Evolutionary conservation across 2,888 invertebrate species (phyloP).

Genomic region (Lasioglossum morio): DNA sequence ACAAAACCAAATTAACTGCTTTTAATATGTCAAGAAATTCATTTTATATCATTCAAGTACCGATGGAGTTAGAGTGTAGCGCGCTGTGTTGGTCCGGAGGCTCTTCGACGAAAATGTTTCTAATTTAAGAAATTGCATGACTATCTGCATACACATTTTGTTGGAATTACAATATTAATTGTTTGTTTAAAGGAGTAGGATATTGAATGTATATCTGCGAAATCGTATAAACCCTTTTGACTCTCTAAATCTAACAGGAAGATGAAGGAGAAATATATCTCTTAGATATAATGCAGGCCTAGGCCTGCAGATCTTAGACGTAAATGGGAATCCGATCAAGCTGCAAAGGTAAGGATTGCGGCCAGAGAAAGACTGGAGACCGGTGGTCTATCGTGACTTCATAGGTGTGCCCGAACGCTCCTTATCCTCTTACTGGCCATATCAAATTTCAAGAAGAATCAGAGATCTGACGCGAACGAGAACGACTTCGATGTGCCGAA

Average conservation of each 20-base stretch:
- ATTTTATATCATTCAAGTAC: too few species aligned
- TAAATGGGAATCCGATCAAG: not conserved
- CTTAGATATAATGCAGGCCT: not conserved
- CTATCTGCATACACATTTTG: too few species aligned
- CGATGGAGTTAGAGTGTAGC: too few species aligned
- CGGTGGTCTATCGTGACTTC: not conserved
- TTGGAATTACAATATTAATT: not conserved
- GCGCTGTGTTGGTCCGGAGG: too few species aligned
- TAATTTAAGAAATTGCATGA: too few species aligned
- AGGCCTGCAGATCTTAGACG: not conserved
- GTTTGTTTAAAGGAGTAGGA: not conserved
- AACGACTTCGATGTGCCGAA: slow-evolving; percentile 28
- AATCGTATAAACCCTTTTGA: not conserved
- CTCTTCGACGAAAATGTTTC: too few species aligned
- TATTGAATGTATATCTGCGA: not conserved
- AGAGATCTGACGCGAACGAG: slow-evolving; percentile 1
- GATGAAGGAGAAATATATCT: not conserved
- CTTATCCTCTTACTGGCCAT: slow-evolving; percentile 24
- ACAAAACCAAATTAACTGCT: too few species aligned
- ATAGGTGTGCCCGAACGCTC: not conserved
- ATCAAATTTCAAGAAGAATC: slow-evolving; percentile 39
- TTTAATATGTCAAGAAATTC: too few species aligned
- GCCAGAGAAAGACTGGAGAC: not conserved
- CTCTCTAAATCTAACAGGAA: not conserved
- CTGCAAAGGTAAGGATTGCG: slow-evolving; percentile 5